Evolutionary conservation across 37 sponge, comb jelly and placozoan genomes (phyloP), one percentile per base, ranked within the genome.

Genomic region (Agelas oroides): DNA sequence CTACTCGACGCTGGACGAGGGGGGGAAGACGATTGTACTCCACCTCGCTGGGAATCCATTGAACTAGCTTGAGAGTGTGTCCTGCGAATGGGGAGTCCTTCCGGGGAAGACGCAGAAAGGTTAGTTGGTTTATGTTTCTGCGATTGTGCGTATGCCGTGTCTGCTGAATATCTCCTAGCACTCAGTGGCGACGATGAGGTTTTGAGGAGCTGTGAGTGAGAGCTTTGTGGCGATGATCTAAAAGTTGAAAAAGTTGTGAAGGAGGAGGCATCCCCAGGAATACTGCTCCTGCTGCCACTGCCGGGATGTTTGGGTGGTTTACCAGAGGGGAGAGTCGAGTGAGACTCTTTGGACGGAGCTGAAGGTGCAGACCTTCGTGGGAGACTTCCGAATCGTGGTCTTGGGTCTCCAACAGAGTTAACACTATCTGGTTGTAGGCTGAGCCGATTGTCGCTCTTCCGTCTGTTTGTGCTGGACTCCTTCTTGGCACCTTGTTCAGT

Each of bases 301-400:
- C 35, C 21, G 19, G 32, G 20, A 32, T 59, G 19, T 3, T 31
- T 6, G 3, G 32, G 38, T 20, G 37, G 27, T 16, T 24, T 61
- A 23, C n/a, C 27, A 23, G 5, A 8, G 70, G 36, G 70, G 37
- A 39, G 46, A 41, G 46, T 15, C 19, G 72, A 37, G 41, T 5
- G 46, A 14, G 46, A 13, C 12, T 18, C 36, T 41, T 67, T 57
- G n/a, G 35, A 70, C 25, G 82, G 82, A 14, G 73, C 75, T 39
- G 74, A 32, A 17, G 74, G 84, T 3, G 76, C 76, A 25, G 11
- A 46, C 37, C 73, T 41, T 5, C 66, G 65, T 17, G 73, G 79
- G 27, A 65, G 54, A 0, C 66, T 14, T 12, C 67, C 54, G 39
- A 20, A 65, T 19, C 33, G 79, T 15, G 53, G 32, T 0, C 27